Percentiles rank a stretch among this genome's conserved stretches.
Evolutionary conservation across 2,113 vertebrate species (phyloP).

Genomic region (Cottus gobio): DNA sequence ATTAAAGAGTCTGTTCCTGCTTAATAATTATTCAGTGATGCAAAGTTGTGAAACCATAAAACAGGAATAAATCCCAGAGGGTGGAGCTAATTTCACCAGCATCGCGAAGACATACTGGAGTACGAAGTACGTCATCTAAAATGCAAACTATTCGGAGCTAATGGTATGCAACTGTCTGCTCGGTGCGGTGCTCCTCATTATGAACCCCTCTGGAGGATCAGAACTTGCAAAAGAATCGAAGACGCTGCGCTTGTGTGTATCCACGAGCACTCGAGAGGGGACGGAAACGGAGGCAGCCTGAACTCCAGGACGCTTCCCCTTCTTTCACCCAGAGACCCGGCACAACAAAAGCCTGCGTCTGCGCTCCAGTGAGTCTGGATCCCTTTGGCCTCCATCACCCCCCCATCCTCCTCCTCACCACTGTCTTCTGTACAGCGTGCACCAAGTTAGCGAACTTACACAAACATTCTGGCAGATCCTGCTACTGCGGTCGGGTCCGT

Average conservation of each 20-base stretch:
- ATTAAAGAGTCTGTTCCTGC: constrained; percentile 12
- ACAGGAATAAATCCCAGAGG: neutral
- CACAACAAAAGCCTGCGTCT: constrained; percentile 62
- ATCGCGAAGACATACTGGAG: neutral
- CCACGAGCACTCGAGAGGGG: neutral
- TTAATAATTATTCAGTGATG: constrained; percentile 18
- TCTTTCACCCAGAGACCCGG: constrained; percentile 52
- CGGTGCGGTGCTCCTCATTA: neutral
- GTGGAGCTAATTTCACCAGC: constrained; percentile 1
- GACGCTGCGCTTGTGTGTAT: constrained; percentile 1
- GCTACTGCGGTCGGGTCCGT: neutral
- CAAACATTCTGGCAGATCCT: constrained; percentile 9
- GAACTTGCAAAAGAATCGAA: neutral
- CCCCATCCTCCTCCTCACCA: neutral
- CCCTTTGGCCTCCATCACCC: constrained; percentile 55
- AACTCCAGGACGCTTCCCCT: constrained; percentile 23
- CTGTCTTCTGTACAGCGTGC: constrained; percentile 26
- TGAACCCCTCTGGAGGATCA: neutral
- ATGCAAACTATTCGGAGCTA: constrained; percentile 5
- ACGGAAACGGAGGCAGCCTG: constrained; percentile 8
- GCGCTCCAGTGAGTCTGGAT: constrained; percentile 58
- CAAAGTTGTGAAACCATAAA: constrained; percentile 38
- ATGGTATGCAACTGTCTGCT: constrained; percentile 5
- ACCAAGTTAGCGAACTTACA: constrained; percentile 34
- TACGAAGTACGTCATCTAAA: neutral